Conservation (phyloP, 2,888 invertebrate genomes). For the Fragum fragum region DNA sequence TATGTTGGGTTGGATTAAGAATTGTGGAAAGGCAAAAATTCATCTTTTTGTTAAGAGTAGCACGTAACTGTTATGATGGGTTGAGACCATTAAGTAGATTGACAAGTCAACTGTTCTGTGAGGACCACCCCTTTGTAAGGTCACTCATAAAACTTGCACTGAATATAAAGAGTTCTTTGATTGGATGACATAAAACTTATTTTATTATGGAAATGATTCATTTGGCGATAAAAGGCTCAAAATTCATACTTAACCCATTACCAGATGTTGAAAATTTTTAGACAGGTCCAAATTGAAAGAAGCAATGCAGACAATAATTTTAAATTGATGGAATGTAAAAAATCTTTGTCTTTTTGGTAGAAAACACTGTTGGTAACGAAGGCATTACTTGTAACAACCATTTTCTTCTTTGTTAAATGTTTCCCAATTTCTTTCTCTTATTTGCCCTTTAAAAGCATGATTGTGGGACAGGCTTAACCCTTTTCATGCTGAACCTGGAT, state of each 20-base stretch:
- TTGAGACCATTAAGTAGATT: not conserved
- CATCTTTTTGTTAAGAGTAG: too few species aligned
- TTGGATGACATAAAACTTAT: not conserved
- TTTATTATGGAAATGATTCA: constrained; percentile 1
- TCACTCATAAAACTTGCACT: constrained; percentile 23
- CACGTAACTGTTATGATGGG: not conserved
- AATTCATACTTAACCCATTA: not conserved
- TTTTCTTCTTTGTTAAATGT: not conserved
- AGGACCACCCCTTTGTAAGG: constrained; percentile 19
- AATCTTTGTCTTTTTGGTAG: too few species aligned
- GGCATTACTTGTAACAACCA: not conserved
- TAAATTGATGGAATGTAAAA: too few species aligned
- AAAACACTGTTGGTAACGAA: not conserved
- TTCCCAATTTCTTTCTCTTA: too few species aligned
- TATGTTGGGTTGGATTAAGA: too few species aligned
- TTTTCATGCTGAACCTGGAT: too few species aligned
- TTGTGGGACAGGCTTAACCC: too few species aligned
- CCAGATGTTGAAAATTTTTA: too few species aligned
- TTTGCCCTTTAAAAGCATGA: too few species aligned
- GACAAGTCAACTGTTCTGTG: constrained; percentile 8
- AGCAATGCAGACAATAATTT: too few species aligned
- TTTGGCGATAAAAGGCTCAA: not conserved
- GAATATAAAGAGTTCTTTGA: constrained; percentile 14
- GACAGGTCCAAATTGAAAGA: too few species aligned
- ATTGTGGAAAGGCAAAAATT: too few species aligned